Base-by-base conservation (phyloP, 1,140 invertebrate species). In the Apis florea region DNA sequence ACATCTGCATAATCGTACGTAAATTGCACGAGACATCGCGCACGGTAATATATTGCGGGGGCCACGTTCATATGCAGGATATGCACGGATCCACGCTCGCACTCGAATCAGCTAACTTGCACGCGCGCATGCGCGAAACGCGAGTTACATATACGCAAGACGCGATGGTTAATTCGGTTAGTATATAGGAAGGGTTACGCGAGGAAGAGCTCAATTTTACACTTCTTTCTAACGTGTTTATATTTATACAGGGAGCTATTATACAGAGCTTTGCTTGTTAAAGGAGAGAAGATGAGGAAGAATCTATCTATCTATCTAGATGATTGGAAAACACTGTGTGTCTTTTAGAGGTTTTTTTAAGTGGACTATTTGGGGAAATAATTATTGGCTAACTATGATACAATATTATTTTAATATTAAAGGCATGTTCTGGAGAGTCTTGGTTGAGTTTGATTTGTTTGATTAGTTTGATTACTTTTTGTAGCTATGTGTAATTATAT, bases 1-100 rank as follows among this genome's bases (percentile, higher is more conserved):
- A 31, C 79, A 86, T 88, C 81, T 85, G 86, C 86, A 89, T 89
- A 89, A 89, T 89, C 84, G 84, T 81, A 83, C 82, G 87, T 86
- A 88, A 88, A 89, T 89, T 89, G 84, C 86, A 83, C 75, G 87
- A 88, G 86, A 87, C 82, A 83, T 85, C 83, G 77, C 80, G 49
- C 83, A 24, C 53, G 76, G 86, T 88, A 88, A 88, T 88, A 88
- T 88, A 88, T 88, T 85, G 86, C 76, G 79, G 61, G 83, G 75
- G 73, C 49, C 73, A 61, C 82, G 77, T 74, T 87, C 82, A 84
- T 84, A 87, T 84, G 82, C 85, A 82, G 79, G 85, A 87, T 86
- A 86, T 71, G 82, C 74, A 74, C 67, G 68, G 58, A 58, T 79
- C 66, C 69, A 69, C 76, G 72, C 31, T 40, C 31, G 31, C 31